Percentiles rank a stretch among this genome's conserved stretches.
Conservation (phyloP, 1,140 invertebrate genomes). For the Drosophila ambigua region DNA sequence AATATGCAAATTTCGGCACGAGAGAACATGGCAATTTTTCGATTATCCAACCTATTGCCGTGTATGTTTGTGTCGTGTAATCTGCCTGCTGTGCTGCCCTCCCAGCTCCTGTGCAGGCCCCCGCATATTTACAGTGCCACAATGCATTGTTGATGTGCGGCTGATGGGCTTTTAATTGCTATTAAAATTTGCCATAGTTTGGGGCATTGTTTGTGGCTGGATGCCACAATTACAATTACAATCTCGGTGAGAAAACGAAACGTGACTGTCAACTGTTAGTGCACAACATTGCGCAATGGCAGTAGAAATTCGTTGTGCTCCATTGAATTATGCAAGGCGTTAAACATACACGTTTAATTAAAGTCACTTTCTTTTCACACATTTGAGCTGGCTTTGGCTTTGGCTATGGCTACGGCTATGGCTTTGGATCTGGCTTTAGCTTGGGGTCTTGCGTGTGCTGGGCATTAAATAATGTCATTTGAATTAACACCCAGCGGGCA, state of each 20-base stretch:
- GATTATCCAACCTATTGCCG: conserved; percentile 48
- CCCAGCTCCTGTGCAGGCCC: too few relatives aligned
- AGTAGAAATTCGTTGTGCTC: conserved; percentile 46
- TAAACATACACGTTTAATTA: conserved; percentile 70
- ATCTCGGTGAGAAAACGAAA: not conserved
- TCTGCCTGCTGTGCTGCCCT: too few relatives aligned
- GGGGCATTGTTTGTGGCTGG: conserved; percentile 5
- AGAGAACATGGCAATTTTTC: conserved; percentile 54
- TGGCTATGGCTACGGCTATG: not conserved
- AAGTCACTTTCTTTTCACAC: conserved; percentile 77
- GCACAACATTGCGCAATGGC: conserved; percentile 38
- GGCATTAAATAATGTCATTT: conserved; percentile 80
- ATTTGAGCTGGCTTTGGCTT: conserved; percentile 29
- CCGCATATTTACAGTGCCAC: too few relatives aligned
- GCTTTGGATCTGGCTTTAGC: not conserved
- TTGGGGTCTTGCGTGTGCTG: conserved; percentile 57
- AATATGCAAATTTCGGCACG: conserved; percentile 73
- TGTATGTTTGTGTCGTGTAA: conserved; percentile 22
- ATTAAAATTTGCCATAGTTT: not conserved
- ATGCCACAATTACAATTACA: not conserved
- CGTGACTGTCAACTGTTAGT: conserved; percentile 22
- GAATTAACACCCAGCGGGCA: conserved; percentile 68
- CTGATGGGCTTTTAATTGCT: conserved; percentile 65
- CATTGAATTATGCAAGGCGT: conserved; percentile 69
- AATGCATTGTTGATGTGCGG: too few relatives aligned